phyloP scores from a whole-genome alignment of 2,113 vertebrate genomes.

The Leptobrachium ailaonicum region DNA sequence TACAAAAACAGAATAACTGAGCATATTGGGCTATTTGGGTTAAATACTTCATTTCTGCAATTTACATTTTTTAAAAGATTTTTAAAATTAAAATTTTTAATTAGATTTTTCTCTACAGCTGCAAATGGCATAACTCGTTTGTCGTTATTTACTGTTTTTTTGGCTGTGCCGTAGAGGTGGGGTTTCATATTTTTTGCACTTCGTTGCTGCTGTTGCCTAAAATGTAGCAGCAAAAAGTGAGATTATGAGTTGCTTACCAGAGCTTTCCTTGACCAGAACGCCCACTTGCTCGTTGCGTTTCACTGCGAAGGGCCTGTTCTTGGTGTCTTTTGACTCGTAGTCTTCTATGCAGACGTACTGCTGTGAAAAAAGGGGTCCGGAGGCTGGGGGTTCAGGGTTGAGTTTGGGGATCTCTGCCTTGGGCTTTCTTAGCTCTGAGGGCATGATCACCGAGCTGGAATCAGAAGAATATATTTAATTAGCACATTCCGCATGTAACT shows the following conservation, averaged over 20 bases:
- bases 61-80: too few relatives aligned
- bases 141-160: too few relatives aligned
- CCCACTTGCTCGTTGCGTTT: slow-evolving; percentile 73
- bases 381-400: slow-evolving; percentile 55
- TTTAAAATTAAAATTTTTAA: too few relatives aligned
- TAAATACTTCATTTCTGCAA: too few relatives aligned
- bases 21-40: too few relatives aligned
- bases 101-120: too few relatives aligned
- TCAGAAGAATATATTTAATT: not conserved
- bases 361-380: slow-evolving; percentile 69
- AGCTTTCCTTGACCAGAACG: slow-evolving; percentile 83
- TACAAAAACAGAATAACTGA: too few relatives aligned
- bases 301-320: slow-evolving; percentile 72
- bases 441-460: slow-evolving; percentile 80
- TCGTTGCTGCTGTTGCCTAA: not conserved
- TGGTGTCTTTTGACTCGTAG: slow-evolving; percentile 82
- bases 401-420: not conserved
- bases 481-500: not conserved
- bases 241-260: slow-evolving; percentile 64
- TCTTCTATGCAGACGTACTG: slow-evolving; percentile 76
- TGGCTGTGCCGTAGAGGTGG: too few relatives aligned
- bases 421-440: slow-evolving; percentile 57
- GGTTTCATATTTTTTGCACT: too few relatives aligned
- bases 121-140: too few relatives aligned
- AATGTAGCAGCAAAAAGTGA: not conserved